Conservation (phyloP, 2,797 vertebrate species). For the Microctenopoma steveboyesi region DNA sequence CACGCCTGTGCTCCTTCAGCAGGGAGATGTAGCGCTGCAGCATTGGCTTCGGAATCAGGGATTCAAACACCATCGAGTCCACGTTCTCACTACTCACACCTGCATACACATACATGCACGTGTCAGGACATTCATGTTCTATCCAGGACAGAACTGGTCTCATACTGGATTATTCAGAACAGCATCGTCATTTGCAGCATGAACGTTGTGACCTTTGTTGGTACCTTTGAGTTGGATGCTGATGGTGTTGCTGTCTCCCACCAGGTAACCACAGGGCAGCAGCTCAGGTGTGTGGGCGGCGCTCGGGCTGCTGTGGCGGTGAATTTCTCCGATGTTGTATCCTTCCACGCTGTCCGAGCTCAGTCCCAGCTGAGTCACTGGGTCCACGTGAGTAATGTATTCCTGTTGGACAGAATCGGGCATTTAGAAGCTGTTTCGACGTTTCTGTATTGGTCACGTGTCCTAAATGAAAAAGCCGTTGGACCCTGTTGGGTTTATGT, state of each 20-base stretch:
- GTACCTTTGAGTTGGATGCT: conserved; percentile 93
- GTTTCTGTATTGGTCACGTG: not conserved
- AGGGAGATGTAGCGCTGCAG: conserved; percentile 95
- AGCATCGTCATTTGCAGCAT: too few relatives aligned
- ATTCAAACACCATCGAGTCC: conserved; percentile 94
- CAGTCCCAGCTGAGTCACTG: conserved; percentile 91
- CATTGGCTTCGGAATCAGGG: conserved; percentile 93
- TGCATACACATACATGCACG: conserved; percentile 59
- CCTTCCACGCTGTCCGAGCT: conserved; percentile 93
- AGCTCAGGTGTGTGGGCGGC: conserved; percentile 89
- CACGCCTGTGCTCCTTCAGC: conserved; percentile 90
- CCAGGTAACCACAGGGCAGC: conserved; percentile 95
- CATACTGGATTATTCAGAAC: not conserved
- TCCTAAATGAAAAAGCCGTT: not conserved
- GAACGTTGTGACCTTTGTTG: too few relatives aligned
- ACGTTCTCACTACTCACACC: conserved; percentile 88
- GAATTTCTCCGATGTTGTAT: conserved; percentile 94
- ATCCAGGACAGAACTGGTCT: not conserved
- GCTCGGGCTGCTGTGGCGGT: conserved; percentile 77
- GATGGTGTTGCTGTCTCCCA: conserved; percentile 97
- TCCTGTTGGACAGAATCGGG: conserved; percentile 82
- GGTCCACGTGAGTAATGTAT: conserved; percentile 95
- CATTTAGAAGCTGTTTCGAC: not conserved
- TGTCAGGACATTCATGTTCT: not conserved
- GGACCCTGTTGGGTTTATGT: not conserved